Evolutionary conservation across 2,888 invertebrate genomes (phyloP), one percentile per base, ranked within the genome.

Genomic region (Gisinianus flammeolus): DNA sequence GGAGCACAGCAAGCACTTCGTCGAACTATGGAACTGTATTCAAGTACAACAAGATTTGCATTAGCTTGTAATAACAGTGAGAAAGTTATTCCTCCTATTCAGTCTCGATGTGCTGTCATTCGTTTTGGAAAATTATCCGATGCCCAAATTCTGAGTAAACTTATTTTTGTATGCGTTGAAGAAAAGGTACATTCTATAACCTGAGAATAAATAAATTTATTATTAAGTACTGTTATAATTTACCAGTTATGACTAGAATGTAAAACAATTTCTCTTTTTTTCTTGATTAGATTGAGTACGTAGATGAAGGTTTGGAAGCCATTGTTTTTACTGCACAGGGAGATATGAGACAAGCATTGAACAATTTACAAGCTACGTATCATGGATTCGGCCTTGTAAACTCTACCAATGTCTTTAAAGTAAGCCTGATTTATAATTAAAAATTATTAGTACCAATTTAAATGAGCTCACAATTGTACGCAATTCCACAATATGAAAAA

Each of bases 291-390:
- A 87, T 98, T 1, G 92, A 93, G 0, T 94, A 95, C 87, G 93
- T 93, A 0, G 93, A 97, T 85, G 96, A 97, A 86, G 99, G 99
- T 0, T 88, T 98, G 71, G 96, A 96, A 87, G 98, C 98, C 0
- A 93, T 99, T 81, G 93, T 98, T 33, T 99, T 98, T 88, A 98
- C 98, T 0, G 96, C 99, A 0, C 98, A 99, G 88, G 99, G 99
- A 0, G 99, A 99, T 87, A 94, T 99, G 94, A 90, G 99, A 85
- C 96, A 99, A 86, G 98, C 94, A 0, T 89, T 99, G 67, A 99
- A 99, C 88, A 99, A 99, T 89, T 88, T 99, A 76, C 98, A 99
- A 88, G 95, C 96, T 0, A 96, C 96, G 0, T 93, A 92, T 71
- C 96, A 97, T 87, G 96, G 96, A 10, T 98, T 96, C 88, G 93